Base-by-base conservation (phyloP, 2,113 vertebrate species). In the Hippolais icterina region DNA sequence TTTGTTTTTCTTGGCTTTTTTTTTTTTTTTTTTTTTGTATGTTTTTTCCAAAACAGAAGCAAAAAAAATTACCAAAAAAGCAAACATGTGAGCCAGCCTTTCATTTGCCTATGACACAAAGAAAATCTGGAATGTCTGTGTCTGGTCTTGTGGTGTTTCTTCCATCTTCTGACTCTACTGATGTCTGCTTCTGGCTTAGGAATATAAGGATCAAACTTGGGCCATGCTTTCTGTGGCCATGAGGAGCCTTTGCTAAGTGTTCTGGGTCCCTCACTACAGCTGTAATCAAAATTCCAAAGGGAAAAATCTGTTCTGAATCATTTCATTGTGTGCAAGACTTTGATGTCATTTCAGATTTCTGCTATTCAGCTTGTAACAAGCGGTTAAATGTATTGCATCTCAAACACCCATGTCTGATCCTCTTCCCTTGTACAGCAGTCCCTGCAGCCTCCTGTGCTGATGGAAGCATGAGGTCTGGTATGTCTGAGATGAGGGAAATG, bases 1-100 rank as follows among this genome's bases (percentile, higher is more conserved):
- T 97, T 97, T 94, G 77, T 94, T 97, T 78, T 97, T 97, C 96
- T 96, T 97, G 95, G 93, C 90, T 96, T 98, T 98, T 97, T 68
- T 98, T 97, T 98, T 97, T 98, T 47, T 53, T 19, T 13, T 98
- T 70, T 98, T 98, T 98, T 98, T 96, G 96, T 98, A 97, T 97
- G 96, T 98, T 98, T 98, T 98, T 97, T 97, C 96, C 96, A 97
- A 97, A 98, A 98, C 90, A 97, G 92, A 98, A 97, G 59, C 94
- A 95, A 75, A 97, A 97, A 97, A 97, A 85, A 93, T 8, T 60
- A 87, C 39, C 61, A 90, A 96, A 97, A 86, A 89, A 70, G 3
- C 29, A 42, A 95, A 95, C 2, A 2, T 2, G 14, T 72, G 81
- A 76, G 42, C 56, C 90, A 88, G 72, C 95, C 81, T 97, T 92